Evolutionary conservation across 2,888 invertebrate species (phyloP), one percentile per base, ranked within the genome.

Genomic region (Xanthorhoe spadicearia): DNA sequence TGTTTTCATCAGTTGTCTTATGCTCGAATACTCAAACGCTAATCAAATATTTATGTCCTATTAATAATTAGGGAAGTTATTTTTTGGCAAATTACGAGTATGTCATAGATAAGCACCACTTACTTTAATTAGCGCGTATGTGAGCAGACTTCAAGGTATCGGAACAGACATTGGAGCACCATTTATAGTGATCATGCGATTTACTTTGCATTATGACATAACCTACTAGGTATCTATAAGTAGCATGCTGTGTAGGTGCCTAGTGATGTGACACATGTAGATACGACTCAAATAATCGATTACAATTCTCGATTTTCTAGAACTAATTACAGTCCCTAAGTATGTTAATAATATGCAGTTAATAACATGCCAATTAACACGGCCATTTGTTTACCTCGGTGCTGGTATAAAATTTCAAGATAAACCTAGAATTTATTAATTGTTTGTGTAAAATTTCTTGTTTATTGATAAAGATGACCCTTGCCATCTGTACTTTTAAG

Each of bases 131-230:
- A 43, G 38, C 8, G 0, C 9, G 2, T 43, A 43, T 60, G 52
- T 48, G 35, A 28, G 53, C 62, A 68, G 58, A 67, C 59, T 65
- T 61, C 53, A 55, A 67, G 72, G 70, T 70, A 68, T 74, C 64
- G 71, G 73, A 73, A 70, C 61, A 53, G 19, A 59, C 35, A 67
- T 74, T 62, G 70, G 72, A 73, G 69, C 61, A 52, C 81, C 78
- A 72, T 81, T 76, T 79, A 81, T 75, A 78, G 80, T 52, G 60
- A 61, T 59, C 74, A 49, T 53, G 70, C 83, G 83, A 84, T 74
- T 86, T 82, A 82, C 72, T 78, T 70, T 69, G 75, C 75, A 79
- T 74, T 71, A 78, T 83, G 83, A 84, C 83, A 80, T 83, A 84
- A 84, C 38, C 4, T 18, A 32, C 49, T 2, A 19, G 35, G 49